These are phyloP conservation scores for Andrena haemorrhoa DNA, from an alignment of 2,888 invertebrate species.

Conservation along the genomic window DNA sequence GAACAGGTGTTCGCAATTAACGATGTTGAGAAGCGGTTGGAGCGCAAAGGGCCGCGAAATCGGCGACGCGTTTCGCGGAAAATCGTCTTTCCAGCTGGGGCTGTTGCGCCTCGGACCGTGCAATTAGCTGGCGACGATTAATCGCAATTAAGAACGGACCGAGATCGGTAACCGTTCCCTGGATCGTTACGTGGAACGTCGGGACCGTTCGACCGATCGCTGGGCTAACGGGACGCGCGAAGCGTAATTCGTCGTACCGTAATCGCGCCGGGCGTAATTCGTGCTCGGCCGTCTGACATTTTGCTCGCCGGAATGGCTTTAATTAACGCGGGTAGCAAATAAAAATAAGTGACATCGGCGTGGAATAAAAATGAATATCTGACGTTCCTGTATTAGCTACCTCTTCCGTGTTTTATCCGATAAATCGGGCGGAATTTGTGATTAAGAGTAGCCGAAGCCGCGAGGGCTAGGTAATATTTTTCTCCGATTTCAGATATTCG, in stretches of 20 bases:
- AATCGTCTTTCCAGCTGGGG: constrained; percentile 1
- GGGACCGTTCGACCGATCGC: constrained; percentile 22
- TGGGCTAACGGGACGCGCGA: constrained; percentile 35
- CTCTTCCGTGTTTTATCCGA: neutral
- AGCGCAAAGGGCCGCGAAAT: constrained; percentile 6
- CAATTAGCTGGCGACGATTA: constrained; percentile 27
- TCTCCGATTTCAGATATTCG: no score
- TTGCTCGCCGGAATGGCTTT: neutral
- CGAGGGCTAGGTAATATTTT: neutral
- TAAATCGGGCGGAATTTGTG: neutral
- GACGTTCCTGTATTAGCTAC: neutral
- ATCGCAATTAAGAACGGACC: constrained; percentile 43
- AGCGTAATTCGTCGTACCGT: constrained; percentile 40
- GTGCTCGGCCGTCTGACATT: neutral
- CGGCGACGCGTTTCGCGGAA: constrained; percentile 34
- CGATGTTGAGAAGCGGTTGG: constrained; percentile 7
- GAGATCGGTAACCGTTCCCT: constrained; percentile 28
- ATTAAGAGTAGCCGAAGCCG: neutral
- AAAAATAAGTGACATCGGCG: neutral
- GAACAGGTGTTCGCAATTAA: constrained; percentile 57
- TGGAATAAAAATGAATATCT: neutral
- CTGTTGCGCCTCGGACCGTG: neutral
- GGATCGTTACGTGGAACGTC: constrained; percentile 30
- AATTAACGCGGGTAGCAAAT: constrained; percentile 20
- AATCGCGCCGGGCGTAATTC: constrained; percentile 30